These are phyloP conservation scores for Lottia scabra DNA, from an alignment of 2,888 invertebrate species.

Conservation along the genomic window DNA sequence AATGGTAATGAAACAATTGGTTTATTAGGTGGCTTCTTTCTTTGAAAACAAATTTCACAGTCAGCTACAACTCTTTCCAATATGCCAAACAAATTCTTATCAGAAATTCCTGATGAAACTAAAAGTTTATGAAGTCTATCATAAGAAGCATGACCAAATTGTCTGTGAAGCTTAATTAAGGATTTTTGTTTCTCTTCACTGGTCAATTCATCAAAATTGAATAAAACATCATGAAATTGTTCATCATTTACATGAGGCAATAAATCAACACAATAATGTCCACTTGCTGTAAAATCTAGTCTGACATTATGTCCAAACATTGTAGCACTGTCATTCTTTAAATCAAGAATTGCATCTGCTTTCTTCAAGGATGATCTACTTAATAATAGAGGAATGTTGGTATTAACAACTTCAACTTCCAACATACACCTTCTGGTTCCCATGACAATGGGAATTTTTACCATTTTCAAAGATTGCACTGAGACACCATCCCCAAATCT, in stretches of 20 bases:
- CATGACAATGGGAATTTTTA: constrained; percentile 18
- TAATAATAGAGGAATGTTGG: constrained; percentile 19
- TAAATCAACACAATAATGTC: constrained; percentile 25
- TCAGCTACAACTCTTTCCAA: background rate
- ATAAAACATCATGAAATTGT: background rate
- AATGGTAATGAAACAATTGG: constrained; percentile 19
- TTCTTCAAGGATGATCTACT: constrained; percentile 22
- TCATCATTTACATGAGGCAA: background rate
- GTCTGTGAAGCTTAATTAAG: background rate
- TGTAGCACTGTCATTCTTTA: constrained; percentile 17
- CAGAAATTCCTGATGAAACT: background rate
- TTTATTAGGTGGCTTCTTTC: constrained; percentile 7
- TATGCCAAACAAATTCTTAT: background rate
- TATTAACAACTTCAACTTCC: constrained; percentile 20
- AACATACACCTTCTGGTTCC: constrained; percentile 11
- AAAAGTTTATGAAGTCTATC: background rate
- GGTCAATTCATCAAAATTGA: background rate
- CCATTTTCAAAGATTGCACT: constrained; percentile 8
- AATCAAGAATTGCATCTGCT: constrained; percentile 18
- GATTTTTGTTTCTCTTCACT: background rate
- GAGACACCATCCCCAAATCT: constrained; percentile 25
- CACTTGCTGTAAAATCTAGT: constrained; percentile 22
- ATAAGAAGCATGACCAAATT: constrained; percentile 12
- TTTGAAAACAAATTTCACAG: background rate
- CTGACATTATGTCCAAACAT: constrained; percentile 23